A percentile compares a stretch with the other conserved stretches of the same genome.
phyloP scores from a whole-genome alignment of 2,113 vertebrate genomes.

The Strix aluco region DNA sequence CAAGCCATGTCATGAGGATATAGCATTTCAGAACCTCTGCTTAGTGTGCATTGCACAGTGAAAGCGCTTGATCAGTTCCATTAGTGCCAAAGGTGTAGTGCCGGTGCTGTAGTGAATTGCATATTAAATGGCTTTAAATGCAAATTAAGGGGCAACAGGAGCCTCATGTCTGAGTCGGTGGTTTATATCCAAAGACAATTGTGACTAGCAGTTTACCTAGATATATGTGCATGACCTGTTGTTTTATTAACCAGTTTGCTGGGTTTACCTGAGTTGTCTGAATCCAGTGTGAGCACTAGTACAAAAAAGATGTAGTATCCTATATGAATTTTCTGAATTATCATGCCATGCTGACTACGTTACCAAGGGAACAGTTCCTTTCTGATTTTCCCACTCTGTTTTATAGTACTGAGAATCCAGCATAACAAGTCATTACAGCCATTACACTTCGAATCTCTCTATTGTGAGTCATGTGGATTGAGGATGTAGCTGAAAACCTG shows the following conservation, averaged over 20 bases:
- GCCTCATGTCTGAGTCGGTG: neutral
- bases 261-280: neutral
- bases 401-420: neutral
- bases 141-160: neutral
- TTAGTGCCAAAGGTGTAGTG: neutral
- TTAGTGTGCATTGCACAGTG: neutral
- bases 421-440: neutral
- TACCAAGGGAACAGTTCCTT: neutral
- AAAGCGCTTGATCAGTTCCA: neutral
- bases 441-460: neutral
- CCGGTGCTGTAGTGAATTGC: neutral
- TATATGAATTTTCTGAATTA: neutral
- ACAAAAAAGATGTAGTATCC: neutral
- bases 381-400: neutral
- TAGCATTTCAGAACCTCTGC: neutral
- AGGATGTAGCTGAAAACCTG: neutral
- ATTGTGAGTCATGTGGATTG: neutral
- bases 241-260: neutral
- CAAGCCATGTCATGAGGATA: neutral
- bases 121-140: neutral
- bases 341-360: neutral
- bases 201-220: neutral
- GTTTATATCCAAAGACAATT: neutral
- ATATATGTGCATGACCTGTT: neutral
- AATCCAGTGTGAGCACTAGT: neutral